Base-by-base conservation (phyloP, 2,888 invertebrate species). In the Hypercompe scribonia region DNA sequence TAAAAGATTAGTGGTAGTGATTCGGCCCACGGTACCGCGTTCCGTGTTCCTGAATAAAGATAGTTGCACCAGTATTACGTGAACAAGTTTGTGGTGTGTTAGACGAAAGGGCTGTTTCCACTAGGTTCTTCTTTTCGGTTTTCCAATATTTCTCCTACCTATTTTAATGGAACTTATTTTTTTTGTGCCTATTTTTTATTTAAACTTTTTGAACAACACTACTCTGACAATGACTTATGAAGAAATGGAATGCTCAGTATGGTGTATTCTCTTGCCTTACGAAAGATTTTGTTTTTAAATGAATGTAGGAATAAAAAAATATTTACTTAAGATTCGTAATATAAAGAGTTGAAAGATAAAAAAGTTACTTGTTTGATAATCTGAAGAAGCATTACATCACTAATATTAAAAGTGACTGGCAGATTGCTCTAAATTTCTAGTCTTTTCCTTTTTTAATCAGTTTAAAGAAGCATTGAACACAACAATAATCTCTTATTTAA, bases 11-110 rank as follows among this genome's bases (percentile, higher is more conserved):
- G 89, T 87, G 77, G 88, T 74, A 76, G 81, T 85, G 94, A 95
- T 95, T 93, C 94, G 88, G 76, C 95, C 95, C 94, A 95, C 95
- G 92, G 87, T 75, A 83, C 82, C 84, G 86, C 87, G 89, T 90
- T 89, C 89, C 89, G 83, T 88, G 88, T 90, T 89, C 90, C 88
- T 86, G 89, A 85, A 88, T 90, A 88, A 83, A 79, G 77, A 78
- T 68, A 77, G 76, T 80, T 82, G 79, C 82, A 81, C 82, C 79
- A 77, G 66, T 77, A 67, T 68, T 70, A 77, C 80, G 70, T 77
- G 64, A 74, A 42, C 68, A 69, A 58, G 68, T 70, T 74, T 66
- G 34, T 70, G 64, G 33, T 65, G 63, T 63, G 63, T 73, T 58
- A 76, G 36, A 67, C 36, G 61, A 67, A 36, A 54, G 36, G 46